phyloP scores from a whole-genome alignment of 2,888 invertebrate genomes.

The Parapristionchus giblindavisi region DNA sequence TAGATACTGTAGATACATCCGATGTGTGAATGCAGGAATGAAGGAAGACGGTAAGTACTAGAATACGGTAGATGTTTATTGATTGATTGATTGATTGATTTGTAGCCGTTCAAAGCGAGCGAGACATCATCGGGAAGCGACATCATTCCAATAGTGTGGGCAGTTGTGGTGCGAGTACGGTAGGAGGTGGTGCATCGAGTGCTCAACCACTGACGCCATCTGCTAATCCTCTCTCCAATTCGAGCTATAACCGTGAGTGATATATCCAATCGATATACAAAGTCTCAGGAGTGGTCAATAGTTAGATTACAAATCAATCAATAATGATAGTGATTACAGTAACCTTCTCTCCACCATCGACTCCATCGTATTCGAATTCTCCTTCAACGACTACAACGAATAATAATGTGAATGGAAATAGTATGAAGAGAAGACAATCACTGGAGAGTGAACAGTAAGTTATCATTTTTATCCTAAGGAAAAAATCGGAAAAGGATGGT shows the following conservation, averaged over 20 bases:
- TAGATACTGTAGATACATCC: slow-evolving; percentile 65
- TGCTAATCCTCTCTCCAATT: too few relatives aligned
- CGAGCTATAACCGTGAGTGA: too few relatives aligned
- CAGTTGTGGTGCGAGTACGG: slow-evolving; percentile 33
- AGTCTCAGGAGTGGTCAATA: too few relatives aligned
- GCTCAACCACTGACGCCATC: too few relatives aligned
- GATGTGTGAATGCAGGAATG: slow-evolving; percentile 67
- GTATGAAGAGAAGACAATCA: background rate
- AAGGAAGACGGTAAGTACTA: slow-evolving; percentile 61
- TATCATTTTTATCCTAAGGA: background rate
- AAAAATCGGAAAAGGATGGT: too few relatives aligned
- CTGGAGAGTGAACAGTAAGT: background rate
- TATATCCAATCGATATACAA: too few relatives aligned
- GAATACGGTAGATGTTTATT: background rate
- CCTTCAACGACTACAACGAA: too few relatives aligned
- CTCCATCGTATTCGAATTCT: too few relatives aligned
- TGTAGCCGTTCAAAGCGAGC: slow-evolving; percentile 49
- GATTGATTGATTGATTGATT: background rate
- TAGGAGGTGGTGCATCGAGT: slow-evolving; percentile 25
- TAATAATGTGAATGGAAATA: too few relatives aligned
- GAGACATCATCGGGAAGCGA: slow-evolving; percentile 58
- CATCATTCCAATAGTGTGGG: slow-evolving; percentile 15
- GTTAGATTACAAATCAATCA: too few relatives aligned
- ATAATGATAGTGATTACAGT: too few relatives aligned
- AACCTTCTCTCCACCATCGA: too few relatives aligned